Percentiles rank a stretch among this genome's conserved stretches.
Evolutionary conservation across 2,888 invertebrate genomes (phyloP).

Genomic region (Mythimna impura): DNA sequence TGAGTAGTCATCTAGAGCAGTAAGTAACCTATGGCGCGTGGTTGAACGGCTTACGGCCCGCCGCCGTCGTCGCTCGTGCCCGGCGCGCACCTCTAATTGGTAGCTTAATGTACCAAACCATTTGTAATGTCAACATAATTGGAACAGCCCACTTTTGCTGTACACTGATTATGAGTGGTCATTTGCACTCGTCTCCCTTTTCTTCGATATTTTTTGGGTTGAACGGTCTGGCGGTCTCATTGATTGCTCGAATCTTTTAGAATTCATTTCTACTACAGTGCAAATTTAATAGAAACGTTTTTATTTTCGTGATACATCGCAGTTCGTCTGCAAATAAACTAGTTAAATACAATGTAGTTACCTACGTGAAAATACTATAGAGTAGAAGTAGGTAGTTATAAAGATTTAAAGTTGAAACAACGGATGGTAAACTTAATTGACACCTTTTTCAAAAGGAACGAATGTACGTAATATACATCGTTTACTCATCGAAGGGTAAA

Average conservation of each 20-base stretch:
- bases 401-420: neutral
- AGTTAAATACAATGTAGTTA: slow-evolving; percentile 36
- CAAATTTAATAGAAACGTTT: slow-evolving; percentile 15
- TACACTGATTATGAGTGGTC: slow-evolving; percentile 59
- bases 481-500: neutral
- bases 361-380: slow-evolving; percentile 38
- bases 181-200: slow-evolving; percentile 27
- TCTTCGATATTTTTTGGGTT: slow-evolving; percentile 25
- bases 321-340: slow-evolving; percentile 31
- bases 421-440: neutral
- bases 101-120: slow-evolving; percentile 69
- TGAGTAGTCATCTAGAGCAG: slow-evolving; percentile 67
- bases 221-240: slow-evolving; percentile 16
- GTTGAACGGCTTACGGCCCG: slow-evolving; percentile 54
- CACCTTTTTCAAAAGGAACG: slow-evolving; percentile 1
- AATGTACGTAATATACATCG: neutral
- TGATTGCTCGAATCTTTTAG: slow-evolving; percentile 12
- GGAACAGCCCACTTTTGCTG: slow-evolving; percentile 59
- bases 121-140: slow-evolving; percentile 71
- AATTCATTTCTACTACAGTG: slow-evolving; percentile 11
- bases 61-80: slow-evolving; percentile 22
- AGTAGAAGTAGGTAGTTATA: neutral
- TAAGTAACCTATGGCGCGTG: slow-evolving; percentile 69
- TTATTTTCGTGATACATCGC: slow-evolving; percentile 26
- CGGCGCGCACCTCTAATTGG: slow-evolving; percentile 60